A percentile compares a stretch with the other conserved stretches of the same genome.
These are phyloP conservation scores for Trachemys scripta DNA, from an alignment of 2,113 vertebrate genomes.

Conservation along the genomic window DNA sequence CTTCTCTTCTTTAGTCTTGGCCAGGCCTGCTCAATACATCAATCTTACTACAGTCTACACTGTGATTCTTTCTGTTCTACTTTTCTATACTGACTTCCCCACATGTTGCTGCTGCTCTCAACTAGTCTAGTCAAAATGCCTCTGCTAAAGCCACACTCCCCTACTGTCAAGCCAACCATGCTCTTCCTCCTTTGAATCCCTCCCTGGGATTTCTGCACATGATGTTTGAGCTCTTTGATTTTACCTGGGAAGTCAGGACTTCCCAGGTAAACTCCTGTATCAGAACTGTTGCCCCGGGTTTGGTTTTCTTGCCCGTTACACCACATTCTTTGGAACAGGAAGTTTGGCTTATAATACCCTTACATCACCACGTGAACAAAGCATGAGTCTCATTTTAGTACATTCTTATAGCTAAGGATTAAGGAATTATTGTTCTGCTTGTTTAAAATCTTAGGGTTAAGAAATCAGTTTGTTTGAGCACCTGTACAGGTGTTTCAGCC, in stretches of 20 bases:
- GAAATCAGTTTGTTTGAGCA: background rate
- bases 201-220: background rate
- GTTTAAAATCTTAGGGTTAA: background rate
- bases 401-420: background rate
- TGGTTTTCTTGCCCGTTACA: background rate
- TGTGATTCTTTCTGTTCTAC: background rate
- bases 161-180: background rate
- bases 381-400: background rate
- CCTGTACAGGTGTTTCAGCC: background rate
- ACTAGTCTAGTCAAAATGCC: background rate
- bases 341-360: background rate
- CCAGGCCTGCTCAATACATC: background rate
- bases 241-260: background rate
- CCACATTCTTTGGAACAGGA: background rate
- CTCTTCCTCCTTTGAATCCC: background rate
- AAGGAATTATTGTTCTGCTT: background rate
- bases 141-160: background rate
- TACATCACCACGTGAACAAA: background rate
- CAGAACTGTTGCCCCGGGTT: background rate
- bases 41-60: background rate
- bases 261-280: fast-evolving
- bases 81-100: background rate
- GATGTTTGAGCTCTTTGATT: background rate
- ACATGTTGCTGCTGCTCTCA: background rate
- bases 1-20: background rate